Evolutionary conservation across 1,140 invertebrate species (phyloP).

Genomic region (Paraescarpia echinospica): DNA sequence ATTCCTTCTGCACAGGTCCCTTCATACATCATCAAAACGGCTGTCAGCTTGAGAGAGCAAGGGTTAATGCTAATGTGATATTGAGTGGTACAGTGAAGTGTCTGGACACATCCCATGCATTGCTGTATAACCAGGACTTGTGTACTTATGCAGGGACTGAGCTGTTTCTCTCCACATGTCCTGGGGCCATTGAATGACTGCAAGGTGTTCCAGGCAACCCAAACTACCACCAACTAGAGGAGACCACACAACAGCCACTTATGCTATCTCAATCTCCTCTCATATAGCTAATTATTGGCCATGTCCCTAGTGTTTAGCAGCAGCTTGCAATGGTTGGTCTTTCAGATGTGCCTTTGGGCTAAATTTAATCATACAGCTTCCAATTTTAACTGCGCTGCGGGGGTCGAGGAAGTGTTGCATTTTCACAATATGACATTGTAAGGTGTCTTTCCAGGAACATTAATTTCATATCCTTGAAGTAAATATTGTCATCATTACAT

Average conservation of each 20-base stretch:
- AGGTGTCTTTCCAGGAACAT: not conserved
- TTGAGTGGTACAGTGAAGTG: not conserved
- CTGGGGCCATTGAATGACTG: not conserved
- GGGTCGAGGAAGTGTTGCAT: not conserved
- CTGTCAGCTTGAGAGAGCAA: not conserved
- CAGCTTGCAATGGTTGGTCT: not conserved
- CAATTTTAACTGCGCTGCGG: not conserved
- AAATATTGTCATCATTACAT: not conserved
- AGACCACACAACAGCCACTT: not conserved
- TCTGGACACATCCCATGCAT: not conserved
- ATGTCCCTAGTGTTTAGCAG: not conserved
- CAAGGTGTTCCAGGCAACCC: not conserved
- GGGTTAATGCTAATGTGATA: conserved; percentile 5
- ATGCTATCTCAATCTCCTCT: not conserved
- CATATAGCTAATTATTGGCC: not conserved
- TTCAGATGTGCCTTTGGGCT: not conserved
- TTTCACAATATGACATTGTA: not conserved
- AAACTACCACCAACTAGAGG: not conserved
- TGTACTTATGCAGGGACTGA: not conserved
- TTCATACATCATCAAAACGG: not conserved
- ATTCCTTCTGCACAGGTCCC: not conserved
- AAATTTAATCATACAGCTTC: not conserved
- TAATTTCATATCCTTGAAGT: not conserved
- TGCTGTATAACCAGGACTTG: not conserved
- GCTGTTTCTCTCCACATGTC: not conserved